Evolutionary conservation across 35 echinoderm and acorn worm species (phyloP).

Genomic region (Holothuria glaberrima): DNA sequence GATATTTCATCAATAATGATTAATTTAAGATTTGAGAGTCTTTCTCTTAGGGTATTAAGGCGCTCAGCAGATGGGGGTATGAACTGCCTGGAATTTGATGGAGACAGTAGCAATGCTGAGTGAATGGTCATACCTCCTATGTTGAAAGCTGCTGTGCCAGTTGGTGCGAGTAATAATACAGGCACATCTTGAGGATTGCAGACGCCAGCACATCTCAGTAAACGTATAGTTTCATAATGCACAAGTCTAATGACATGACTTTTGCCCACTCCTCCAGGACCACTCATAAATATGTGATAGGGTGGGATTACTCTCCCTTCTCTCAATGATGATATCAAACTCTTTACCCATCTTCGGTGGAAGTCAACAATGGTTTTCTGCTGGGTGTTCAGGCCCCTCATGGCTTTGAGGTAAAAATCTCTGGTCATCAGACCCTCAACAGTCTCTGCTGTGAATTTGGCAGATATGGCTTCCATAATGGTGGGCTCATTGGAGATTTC

Average conservation of each 20-base stretch:
- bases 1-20: constrained; percentile 92
- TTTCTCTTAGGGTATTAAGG: constrained; percentile 41
- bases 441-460: constrained; percentile 20
- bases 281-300: constrained; percentile 61
- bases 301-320: background rate
- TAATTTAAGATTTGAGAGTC: constrained; percentile 57
- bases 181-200: constrained; percentile 12
- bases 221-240: constrained; percentile 13
- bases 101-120: constrained; percentile 16
- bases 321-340: background rate
- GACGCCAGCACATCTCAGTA: background rate
- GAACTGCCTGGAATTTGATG: background rate
- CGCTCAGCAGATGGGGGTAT: constrained; percentile 31
- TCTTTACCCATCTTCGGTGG: constrained; percentile 3
- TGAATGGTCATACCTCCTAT: constrained; percentile 60
- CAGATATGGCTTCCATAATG: constrained; percentile 2
- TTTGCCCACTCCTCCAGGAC: constrained; percentile 52
- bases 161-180: constrained; percentile 73
- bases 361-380: constrained; percentile 5
- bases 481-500: background rate
- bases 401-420: background rate
- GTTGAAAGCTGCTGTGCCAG: constrained; percentile 74
- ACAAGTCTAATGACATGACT: constrained; percentile 55
- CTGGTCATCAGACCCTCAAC: constrained; percentile 21
- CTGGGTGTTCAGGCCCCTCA: constrained; percentile 17